Evolutionary conservation across 2,888 invertebrate species (phyloP).

Genomic region (Cheilosia impressa): DNA sequence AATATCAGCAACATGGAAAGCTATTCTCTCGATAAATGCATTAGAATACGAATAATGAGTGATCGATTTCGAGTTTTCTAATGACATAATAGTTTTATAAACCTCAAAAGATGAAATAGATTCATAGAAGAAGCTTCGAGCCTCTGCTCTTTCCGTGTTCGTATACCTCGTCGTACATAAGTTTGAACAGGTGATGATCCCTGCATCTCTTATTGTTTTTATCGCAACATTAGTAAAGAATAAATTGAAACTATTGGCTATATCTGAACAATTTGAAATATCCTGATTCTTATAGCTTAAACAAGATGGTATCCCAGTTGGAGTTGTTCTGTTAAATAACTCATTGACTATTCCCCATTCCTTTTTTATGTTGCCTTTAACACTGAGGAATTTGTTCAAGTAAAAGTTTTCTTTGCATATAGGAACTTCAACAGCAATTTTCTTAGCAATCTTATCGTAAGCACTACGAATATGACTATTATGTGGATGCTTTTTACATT

Average conservation of each 20-base stretch:
- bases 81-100: too few species aligned
- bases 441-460: neutral
- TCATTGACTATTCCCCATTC: slow-evolving; percentile 11
- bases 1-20: neutral
- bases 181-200: neutral
- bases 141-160: too few species aligned
- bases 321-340: neutral
- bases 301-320: neutral
- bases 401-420: slow-evolving; percentile 29
- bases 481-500: neutral
- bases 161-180: neutral
- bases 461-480: neutral
- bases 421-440: neutral
- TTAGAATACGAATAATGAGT: neutral
- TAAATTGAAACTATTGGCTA: neutral
- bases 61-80: too few species aligned
- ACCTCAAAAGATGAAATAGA: too few species aligned
- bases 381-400: slow-evolving; percentile 16
- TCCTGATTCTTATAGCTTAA: neutral
- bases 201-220: neutral
- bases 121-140: too few species aligned
- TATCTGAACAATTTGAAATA: neutral
- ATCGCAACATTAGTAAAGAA: neutral
- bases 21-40: neutral
- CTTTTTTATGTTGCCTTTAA: slow-evolving; percentile 18